Percentiles rank a stretch among this genome's conserved stretches.
These are phyloP conservation scores for Glaucomys volans DNA, from an alignment of 2,113 vertebrate species.

Conservation along the genomic window DNA sequence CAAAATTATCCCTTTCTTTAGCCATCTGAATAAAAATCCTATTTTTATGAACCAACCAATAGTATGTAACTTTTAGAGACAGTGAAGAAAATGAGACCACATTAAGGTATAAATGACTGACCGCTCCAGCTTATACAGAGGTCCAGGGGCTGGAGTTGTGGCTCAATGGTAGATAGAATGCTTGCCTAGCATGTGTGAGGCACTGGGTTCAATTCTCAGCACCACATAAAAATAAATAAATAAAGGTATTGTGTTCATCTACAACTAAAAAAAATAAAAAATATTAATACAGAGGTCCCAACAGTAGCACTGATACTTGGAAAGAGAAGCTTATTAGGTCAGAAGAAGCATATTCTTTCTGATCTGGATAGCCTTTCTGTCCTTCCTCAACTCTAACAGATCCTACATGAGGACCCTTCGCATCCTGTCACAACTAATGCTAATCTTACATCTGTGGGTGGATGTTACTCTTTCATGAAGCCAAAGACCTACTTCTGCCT, in stretches of 20 bases:
- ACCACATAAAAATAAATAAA: too few species aligned
- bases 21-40: not conserved
- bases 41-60: not conserved
- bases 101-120: conserved; percentile 1
- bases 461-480: not conserved
- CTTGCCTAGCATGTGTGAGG: too few species aligned
- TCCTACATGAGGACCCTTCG: not conserved
- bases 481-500: conserved; percentile 7
- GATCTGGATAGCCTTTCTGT: not conserved
- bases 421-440: not conserved
- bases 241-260: too few species aligned
- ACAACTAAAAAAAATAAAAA: too few species aligned
- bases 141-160: too few species aligned
- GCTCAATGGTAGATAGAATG: too few species aligned
- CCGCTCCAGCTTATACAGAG: not conserved
- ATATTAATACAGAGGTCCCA: not conserved
- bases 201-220: too few species aligned
- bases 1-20: conserved; percentile 37
- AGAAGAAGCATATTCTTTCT: conserved; percentile 7
- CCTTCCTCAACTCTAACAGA: not conserved
- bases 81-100: not conserved
- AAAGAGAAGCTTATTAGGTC: conserved; percentile 27
- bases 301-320: not conserved
- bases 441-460: not conserved
- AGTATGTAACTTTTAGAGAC: not conserved